phyloP scores from a whole-genome alignment of 2,113 vertebrate genomes.

The Bungarus multicinctus region DNA sequence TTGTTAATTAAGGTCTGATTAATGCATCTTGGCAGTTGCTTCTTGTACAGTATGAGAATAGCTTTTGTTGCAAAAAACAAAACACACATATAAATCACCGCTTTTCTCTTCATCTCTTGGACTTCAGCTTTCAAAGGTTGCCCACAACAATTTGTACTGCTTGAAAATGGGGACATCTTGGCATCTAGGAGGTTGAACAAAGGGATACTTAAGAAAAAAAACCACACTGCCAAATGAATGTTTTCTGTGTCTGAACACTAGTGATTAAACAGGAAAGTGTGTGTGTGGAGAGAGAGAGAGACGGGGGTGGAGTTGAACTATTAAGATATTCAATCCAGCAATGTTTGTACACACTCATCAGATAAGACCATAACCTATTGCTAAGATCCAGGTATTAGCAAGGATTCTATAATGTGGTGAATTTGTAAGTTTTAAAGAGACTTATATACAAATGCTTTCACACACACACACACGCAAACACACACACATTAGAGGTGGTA shows the following conservation, averaged over 20 bases:
- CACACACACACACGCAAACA: no score
- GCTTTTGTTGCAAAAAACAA: slow-evolving; percentile 61
- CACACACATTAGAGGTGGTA: no score
- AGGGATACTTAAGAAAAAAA: slow-evolving; percentile 16
- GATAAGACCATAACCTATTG: background rate
- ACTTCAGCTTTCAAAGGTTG: slow-evolving; percentile 57
- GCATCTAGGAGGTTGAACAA: slow-evolving; percentile 29
- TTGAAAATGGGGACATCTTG: slow-evolving; percentile 48
- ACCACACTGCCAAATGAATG: background rate
- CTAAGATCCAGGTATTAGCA: background rate
- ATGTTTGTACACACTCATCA: background rate
- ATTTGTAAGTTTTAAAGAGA: no score
- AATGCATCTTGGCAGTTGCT: slow-evolving; percentile 56
- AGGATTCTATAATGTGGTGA: background rate
- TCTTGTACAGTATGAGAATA: slow-evolving; percentile 39
- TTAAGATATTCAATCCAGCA: background rate
- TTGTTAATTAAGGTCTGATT: slow-evolving; percentile 67
- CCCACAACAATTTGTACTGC: slow-evolving; percentile 29
- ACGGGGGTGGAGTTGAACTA: background rate
- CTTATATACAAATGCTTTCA: background rate
- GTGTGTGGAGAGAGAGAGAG: background rate
- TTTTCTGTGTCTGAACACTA: background rate
- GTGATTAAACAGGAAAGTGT: background rate
- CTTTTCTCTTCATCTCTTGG: slow-evolving; percentile 35
- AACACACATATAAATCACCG: slow-evolving; percentile 40